A percentile compares a stretch with the other conserved stretches of the same genome.
phyloP scores from a whole-genome alignment of 2,888 invertebrate genomes.

The Agriopis aurantiaria region DNA sequence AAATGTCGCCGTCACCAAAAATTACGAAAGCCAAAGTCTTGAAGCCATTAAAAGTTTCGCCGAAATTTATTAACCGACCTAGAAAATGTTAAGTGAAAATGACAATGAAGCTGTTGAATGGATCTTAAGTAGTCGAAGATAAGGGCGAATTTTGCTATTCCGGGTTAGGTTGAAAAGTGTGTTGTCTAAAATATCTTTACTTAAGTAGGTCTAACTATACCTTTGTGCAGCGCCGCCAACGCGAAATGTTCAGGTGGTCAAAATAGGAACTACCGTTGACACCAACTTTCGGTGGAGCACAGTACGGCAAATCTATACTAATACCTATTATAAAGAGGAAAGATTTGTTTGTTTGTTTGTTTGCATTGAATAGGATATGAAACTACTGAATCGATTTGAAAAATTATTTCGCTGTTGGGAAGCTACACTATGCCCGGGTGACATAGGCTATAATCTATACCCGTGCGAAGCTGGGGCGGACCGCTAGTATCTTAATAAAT shows the following conservation, averaged over 20 bases:
- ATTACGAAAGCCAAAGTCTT: constrained; percentile 58
- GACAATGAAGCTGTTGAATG: constrained; percentile 12
- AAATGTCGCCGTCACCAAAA: constrained; percentile 55
- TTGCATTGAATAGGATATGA: no score
- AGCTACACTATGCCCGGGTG: no score
- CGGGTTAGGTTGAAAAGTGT: neutral
- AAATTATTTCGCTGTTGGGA: no score
- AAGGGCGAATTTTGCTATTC: constrained; percentile 14
- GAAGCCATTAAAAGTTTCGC: constrained; percentile 68
- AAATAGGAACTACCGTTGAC: neutral
- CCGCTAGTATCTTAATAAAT: no score
- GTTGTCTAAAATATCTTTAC: neutral
- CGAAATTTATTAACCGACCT: constrained; percentile 67
- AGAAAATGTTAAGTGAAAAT: constrained; percentile 22
- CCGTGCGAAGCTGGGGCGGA: no score
- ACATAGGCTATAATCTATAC: no score
- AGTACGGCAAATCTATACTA: no score
- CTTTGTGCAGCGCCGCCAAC: neutral
- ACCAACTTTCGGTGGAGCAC: no score
- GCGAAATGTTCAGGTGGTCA: neutral
- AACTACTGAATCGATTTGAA: no score
- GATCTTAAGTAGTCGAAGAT: constrained; percentile 13
- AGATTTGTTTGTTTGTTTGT: no score
- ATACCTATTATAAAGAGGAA: no score
- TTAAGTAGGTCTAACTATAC: neutral